Evolutionary conservation across 2,113 vertebrate species (phyloP).

Genomic region (Prietella phreatophila): DNA sequence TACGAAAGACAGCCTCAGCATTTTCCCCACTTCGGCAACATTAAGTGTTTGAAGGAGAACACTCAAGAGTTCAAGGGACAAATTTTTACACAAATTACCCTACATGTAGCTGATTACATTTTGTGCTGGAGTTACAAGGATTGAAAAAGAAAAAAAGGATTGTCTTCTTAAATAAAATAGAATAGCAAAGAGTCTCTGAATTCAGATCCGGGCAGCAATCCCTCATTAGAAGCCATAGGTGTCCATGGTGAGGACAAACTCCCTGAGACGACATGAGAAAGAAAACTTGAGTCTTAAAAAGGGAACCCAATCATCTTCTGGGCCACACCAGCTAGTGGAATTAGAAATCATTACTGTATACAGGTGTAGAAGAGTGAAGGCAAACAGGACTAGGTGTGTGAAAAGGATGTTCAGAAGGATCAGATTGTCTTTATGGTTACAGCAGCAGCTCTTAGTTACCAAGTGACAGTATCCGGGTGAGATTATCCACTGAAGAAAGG

Average conservation of each 20-base stretch:
- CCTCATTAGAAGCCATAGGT: not conserved
- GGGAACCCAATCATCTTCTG: not conserved
- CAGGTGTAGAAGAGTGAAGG: too few species aligned
- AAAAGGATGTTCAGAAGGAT: too few species aligned
- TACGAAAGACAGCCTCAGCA: not conserved
- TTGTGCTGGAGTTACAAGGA: not conserved
- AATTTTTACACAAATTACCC: not conserved
- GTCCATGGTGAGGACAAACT: not conserved
- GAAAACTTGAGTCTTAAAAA: not conserved
- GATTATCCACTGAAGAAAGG: too few species aligned
- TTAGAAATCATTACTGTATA: not conserved
- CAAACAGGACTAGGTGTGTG: too few species aligned
- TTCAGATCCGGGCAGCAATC: not conserved
- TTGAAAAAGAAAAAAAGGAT: not conserved
- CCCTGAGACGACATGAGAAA: not conserved
- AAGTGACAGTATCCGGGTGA: too few species aligned
- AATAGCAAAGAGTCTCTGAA: not conserved
- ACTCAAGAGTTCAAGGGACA: not conserved
- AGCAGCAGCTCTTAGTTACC: too few species aligned
- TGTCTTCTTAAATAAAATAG: not conserved
- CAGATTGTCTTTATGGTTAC: too few species aligned
- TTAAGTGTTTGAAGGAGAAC: not conserved
- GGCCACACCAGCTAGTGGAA: too few species aligned
- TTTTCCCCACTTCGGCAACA: not conserved
- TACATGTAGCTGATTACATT: not conserved